These are phyloP conservation scores for Crotalus helleri DNA, from an alignment of 2,113 vertebrate genomes.

Conservation along the genomic window DNA sequence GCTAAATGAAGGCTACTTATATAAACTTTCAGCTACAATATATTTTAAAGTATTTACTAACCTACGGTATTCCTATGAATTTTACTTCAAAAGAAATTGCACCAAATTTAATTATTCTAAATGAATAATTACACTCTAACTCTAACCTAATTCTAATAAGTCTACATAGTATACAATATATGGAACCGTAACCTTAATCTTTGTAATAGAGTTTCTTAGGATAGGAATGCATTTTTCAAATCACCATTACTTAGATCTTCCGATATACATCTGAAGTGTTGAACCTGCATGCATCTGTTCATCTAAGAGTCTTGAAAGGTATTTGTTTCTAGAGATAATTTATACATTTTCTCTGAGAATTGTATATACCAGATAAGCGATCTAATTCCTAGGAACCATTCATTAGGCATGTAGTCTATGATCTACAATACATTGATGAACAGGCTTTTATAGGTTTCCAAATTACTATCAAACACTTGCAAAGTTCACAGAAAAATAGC, in stretches of 20 bases:
- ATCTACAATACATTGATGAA: background rate
- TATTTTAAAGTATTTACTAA: background rate
- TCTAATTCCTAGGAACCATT: background rate
- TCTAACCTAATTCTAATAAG: background rate
- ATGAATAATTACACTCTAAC: background rate
- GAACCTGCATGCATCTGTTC: background rate
- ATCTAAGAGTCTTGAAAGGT: background rate
- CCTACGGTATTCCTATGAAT: background rate
- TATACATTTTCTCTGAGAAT: background rate
- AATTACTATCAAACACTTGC: background rate
- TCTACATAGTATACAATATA: background rate
- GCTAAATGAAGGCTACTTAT: background rate
- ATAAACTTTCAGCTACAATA: background rate
- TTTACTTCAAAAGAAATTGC: background rate
- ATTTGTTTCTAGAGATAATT: background rate
- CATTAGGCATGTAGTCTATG: background rate
- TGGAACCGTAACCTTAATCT: background rate
- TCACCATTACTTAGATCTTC: background rate
- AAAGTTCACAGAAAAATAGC: background rate
- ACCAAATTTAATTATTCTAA: background rate
- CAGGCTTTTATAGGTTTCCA: background rate
- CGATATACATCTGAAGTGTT: background rate
- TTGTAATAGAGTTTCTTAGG: background rate
- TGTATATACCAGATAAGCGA: background rate
- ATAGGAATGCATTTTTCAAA: background rate